Evolutionary conservation across 2,113 vertebrate species (phyloP), one percentile per base, ranked within the genome.

Genomic region (Triplophysa siluroides): DNA sequence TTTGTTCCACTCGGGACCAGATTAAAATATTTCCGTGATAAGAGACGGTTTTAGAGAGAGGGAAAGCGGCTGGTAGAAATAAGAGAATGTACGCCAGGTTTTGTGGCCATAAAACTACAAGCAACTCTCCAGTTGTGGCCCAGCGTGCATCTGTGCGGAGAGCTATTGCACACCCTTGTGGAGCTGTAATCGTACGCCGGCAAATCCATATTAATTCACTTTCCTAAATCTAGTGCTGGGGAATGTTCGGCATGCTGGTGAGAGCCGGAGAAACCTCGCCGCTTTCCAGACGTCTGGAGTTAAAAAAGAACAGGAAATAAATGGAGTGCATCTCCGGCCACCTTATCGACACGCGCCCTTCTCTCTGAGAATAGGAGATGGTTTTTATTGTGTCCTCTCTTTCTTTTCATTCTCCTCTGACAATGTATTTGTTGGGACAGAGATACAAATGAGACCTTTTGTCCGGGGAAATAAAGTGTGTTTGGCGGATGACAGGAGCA

Each of bases 181-280:
- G 93, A 96, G 94, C 94, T 95, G 93, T 92, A 96, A 96, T 97
- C 95, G 87, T 92, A 94, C 87, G 84, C 93, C 92, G 93, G 93
- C 96, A 97, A 97, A 99, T 98, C 96, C 97, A 98, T 96, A 99
- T 99, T 98, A 98, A 99, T 98, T 98, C 97, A 97, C 95, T 96
- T 97, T 95, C 95, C 94, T 94, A 94, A 97, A 97, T 97, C 95
- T 95, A 94, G 92, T 94, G 94, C 89, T 94, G 89, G 89, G 92
- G 95, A 94, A 93, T 88, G 94, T 91, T 95, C 93, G 92, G 96
- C 95, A n/a, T n/a, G n/a, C n/a, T n/a, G n/a, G n/a, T n/a, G n/a
- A n/a, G n/a, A n/a, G n/a, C n/a, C n/a, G n/a, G 19, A 74, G 23
- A 80, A 74, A 66, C 61, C 78, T 74, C 54, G 11, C 19, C 18